phyloP scores from a whole-genome alignment of 2,888 invertebrate genomes.

The Magallana nippona region DNA sequence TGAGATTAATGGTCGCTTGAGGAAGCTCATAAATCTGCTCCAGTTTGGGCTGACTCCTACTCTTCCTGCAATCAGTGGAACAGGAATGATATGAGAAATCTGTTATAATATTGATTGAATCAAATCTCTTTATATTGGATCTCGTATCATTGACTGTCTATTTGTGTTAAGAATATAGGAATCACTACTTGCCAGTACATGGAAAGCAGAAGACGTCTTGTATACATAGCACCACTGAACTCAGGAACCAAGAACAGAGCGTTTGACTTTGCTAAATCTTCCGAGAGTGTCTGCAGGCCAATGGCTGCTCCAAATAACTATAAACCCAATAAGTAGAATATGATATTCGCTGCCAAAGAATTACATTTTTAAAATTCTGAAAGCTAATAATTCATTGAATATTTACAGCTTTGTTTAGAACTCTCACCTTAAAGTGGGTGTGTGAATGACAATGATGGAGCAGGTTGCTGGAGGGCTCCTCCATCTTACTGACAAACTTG shows the following conservation, averaged over 20 bases:
- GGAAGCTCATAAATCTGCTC: conserved; percentile 74
- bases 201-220: conserved; percentile 82
- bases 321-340: conserved; percentile 33
- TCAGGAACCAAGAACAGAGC: conserved; percentile 81
- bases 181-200: conserved; percentile 82
- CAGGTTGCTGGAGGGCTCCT: conserved; percentile 75
- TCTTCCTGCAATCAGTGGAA: conserved; percentile 67
- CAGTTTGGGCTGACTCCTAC: conserved; percentile 66
- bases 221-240: conserved; percentile 81
- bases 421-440: conserved; percentile 76
- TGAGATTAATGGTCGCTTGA: conserved; percentile 68
- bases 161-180: no score
- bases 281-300: conserved; percentile 66
- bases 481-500: conserved; percentile 72
- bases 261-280: conserved; percentile 59
- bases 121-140: background rate
- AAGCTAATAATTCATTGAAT: no score
- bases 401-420: background rate
- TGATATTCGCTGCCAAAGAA: no score
- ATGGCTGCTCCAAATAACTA: conserved; percentile 77
- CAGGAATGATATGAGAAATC: background rate
- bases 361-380: no score
- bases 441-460: conserved; percentile 79
- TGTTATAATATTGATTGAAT: no score
- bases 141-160: background rate